Evolutionary conservation across 2,797 vertebrate genomes (phyloP).

Genomic region (Gambelia wislizenii): DNA sequence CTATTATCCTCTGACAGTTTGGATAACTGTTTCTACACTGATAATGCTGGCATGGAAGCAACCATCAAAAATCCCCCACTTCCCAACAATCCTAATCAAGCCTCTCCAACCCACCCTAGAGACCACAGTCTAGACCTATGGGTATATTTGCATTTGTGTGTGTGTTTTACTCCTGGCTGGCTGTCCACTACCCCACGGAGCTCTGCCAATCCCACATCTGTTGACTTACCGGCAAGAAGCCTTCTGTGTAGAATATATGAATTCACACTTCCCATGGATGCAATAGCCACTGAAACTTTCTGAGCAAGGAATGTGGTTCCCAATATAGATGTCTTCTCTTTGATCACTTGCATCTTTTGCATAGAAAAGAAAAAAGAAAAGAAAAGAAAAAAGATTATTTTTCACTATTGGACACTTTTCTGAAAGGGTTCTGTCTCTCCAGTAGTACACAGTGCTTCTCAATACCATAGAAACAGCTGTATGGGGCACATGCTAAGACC

Average conservation of each 20-base stretch:
- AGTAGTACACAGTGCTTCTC: background rate
- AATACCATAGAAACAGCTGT: constrained; percentile 19
- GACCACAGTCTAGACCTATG: no score
- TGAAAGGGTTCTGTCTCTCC: background rate
- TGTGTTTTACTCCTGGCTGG: background rate
- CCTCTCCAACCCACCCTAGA: no score
- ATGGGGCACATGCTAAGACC: background rate
- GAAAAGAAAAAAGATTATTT: constrained; percentile 22
- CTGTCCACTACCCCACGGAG: background rate
- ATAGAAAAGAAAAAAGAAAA: constrained; percentile 50
- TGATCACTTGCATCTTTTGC: constrained; percentile 89
- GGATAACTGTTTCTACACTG: background rate
- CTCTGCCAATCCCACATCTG: background rate
- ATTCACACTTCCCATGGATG: constrained; percentile 93
- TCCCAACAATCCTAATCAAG: no score
- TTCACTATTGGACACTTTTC: background rate
- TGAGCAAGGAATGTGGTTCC: constrained; percentile 88
- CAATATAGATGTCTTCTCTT: constrained; percentile 89
- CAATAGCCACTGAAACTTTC: constrained; percentile 91
- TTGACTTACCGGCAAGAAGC: constrained; percentile 90
- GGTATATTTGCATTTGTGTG: background rate
- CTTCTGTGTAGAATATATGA: constrained; percentile 88
- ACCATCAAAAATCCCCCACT: background rate
- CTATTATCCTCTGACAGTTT: no score
- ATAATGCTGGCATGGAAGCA: background rate